These are phyloP conservation scores for Eulemur coronatus DNA, from an alignment of 2,797 vertebrate species.

Conservation along the genomic window DNA sequence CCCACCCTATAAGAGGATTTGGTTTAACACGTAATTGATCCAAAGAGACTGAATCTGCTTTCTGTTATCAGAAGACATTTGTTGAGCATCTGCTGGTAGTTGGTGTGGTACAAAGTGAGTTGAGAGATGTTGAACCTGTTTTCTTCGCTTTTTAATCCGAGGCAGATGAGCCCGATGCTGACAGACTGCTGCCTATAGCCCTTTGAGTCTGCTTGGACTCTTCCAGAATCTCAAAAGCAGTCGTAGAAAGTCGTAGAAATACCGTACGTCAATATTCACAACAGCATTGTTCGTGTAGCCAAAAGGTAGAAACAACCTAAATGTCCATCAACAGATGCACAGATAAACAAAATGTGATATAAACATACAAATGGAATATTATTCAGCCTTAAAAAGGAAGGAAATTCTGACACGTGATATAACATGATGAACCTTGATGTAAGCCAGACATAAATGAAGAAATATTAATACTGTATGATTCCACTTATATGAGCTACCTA, in stretches of 20 bases:
- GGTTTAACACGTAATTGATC: constrained; percentile 2
- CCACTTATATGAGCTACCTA: background rate
- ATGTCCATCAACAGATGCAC: background rate
- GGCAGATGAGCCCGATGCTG: background rate
- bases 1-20: background rate
- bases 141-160: background rate
- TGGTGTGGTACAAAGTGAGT: background rate
- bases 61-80: constrained; percentile 4
- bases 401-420: background rate
- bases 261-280: background rate
- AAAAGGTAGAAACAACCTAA: background rate
- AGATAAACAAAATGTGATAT: background rate
- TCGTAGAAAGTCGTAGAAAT: background rate
- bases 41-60: background rate
- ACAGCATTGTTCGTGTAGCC: background rate
- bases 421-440: background rate
- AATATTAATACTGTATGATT: background rate
- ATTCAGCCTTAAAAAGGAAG: background rate
- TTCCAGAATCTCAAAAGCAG: background rate
- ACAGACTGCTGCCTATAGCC: background rate
- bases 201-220: background rate
- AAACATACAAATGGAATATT: background rate
- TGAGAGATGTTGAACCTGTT: background rate
- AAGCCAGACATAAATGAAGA: background rate
- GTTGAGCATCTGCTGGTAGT: background rate